Conservation (phyloP, 1,140 invertebrate species). For the Pinna nobilis region DNA sequence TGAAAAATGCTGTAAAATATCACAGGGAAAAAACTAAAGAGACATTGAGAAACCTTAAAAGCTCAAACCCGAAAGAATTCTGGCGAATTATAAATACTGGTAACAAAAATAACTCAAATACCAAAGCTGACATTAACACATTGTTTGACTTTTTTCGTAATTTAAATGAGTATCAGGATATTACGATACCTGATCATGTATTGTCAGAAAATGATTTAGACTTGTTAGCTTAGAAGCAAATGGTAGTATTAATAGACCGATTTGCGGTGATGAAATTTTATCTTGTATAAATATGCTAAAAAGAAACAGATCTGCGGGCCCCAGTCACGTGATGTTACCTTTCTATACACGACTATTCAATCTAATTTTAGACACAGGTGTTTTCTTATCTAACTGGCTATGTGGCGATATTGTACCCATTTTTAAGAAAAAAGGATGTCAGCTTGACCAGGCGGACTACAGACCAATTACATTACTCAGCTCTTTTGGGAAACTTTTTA, state of each 20-base stretch:
- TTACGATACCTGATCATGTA: neutral
- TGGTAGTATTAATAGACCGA: neutral
- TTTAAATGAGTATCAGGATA: neutral
- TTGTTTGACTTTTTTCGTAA: neutral
- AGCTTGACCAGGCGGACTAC: neutral
- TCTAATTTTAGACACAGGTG: too few species aligned
- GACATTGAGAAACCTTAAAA: neutral
- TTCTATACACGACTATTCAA: too few species aligned
- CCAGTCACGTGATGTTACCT: neutral
- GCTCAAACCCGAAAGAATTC: neutral
- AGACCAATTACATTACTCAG: neutral
- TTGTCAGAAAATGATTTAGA: conserved; percentile 1
- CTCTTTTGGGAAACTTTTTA: too few species aligned
- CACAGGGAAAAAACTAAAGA: neutral
- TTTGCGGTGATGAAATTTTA: neutral
- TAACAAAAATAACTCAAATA: neutral
- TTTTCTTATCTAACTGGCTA: neutral
- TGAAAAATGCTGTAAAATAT: neutral
- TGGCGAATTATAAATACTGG: neutral
- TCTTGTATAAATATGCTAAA: neutral
- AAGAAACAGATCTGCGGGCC: too few species aligned
- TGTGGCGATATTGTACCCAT: neutral
- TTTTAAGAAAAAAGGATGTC: neutral
- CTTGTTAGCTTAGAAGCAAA: neutral
- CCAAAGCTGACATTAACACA: neutral